Conservation (phyloP, 2,797 vertebrate species). For the Cyprinella venusta region DNA sequence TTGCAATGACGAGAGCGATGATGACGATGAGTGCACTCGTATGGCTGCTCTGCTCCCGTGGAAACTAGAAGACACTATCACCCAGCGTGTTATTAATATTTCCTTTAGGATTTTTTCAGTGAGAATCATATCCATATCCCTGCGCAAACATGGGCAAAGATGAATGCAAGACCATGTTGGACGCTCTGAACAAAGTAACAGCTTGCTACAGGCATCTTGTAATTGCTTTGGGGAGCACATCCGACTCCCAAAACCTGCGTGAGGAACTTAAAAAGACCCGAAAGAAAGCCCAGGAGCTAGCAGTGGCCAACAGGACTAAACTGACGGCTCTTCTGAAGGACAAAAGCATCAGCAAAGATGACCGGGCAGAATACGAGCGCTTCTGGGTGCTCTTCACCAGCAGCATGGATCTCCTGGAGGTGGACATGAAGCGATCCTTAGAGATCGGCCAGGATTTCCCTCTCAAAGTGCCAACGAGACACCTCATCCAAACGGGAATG, state of each 20-base stretch:
- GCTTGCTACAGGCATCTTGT: constrained; percentile 95
- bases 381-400: constrained; percentile 96
- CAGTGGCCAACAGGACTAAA: constrained; percentile 85
- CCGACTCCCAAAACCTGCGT: constrained; percentile 93
- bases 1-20: constrained; percentile 62
- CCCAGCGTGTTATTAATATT: constrained; percentile 34
- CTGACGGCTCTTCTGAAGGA: constrained; percentile 89
- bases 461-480: constrained; percentile 87
- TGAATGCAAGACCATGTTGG: constrained; percentile 94
- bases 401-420: constrained; percentile 95
- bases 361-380: constrained; percentile 91
- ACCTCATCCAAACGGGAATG: constrained; percentile 96
- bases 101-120: not conserved
- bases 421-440: constrained; percentile 93
- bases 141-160: constrained; percentile 84
- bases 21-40: constrained; percentile 67
- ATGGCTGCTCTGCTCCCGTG: constrained; percentile 61
- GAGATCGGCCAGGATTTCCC: constrained; percentile 92
- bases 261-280: constrained; percentile 93
- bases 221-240: constrained; percentile 91
- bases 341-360: constrained; percentile 84
- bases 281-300: constrained; percentile 93
- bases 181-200: constrained; percentile 92
- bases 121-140: not conserved
- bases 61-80: constrained; percentile 45